These are phyloP conservation scores for Rhabdomys pumilio DNA, from an alignment of 2,797 vertebrate species.

Conservation along the genomic window DNA sequence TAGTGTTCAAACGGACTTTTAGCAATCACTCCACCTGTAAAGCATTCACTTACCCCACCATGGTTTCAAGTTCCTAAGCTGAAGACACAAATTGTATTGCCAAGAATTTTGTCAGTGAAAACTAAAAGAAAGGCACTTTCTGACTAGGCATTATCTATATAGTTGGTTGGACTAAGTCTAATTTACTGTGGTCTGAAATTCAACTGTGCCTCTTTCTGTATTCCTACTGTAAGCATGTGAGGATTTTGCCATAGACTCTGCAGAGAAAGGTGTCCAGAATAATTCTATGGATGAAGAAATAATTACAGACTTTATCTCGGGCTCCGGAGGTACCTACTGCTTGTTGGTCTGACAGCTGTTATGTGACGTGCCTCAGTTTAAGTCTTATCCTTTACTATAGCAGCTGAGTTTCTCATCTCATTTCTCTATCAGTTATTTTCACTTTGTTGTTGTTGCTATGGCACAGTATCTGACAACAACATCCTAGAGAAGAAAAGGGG, in stretches of 20 bases:
- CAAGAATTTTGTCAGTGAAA: slow-evolving; percentile 14
- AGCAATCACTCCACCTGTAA: background rate
- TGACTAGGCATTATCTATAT: background rate
- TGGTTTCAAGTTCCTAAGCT: background rate
- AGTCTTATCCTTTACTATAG: background rate
- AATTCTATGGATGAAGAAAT: background rate
- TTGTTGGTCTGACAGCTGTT: background rate
- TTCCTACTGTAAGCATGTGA: background rate
- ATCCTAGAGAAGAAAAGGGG: background rate
- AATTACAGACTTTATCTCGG: background rate
- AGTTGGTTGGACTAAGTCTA: background rate
- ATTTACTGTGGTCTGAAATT: background rate
- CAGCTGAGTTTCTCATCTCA: background rate
- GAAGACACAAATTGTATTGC: background rate
- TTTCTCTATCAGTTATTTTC: background rate
- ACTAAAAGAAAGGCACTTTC: background rate
- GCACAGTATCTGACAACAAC: background rate
- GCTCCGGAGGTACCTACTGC: background rate
- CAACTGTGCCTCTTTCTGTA: no score
- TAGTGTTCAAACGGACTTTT: slow-evolving; percentile 1
- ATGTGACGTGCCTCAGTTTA: background rate
- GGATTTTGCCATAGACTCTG: no score
- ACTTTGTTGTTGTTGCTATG: background rate
- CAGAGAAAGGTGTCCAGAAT: rapidly evolving
- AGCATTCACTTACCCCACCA: background rate